Evolutionary conservation across 1,140 invertebrate genomes (phyloP), one percentile per base, ranked within the genome.

Genomic region (Nebria ingens): DNA sequence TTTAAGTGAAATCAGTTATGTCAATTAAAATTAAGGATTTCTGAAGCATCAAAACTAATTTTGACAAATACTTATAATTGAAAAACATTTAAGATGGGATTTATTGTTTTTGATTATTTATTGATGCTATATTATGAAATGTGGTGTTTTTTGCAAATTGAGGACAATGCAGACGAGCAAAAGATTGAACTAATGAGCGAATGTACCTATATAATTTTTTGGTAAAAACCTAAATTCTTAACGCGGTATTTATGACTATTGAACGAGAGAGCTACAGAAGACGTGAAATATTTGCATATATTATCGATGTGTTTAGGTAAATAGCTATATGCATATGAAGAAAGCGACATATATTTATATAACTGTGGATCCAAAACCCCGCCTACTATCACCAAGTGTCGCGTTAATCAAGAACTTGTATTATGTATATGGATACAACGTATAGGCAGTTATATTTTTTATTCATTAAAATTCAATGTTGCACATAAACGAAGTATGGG

Each of bases 381-480:
- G 9, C 15, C 40, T 17, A 45, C 40, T 4, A 11, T 12, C 40
- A 17, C 40, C 9, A 17, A 45, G 17, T 45, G 40, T 45, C 9
- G 15, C 6, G 40, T 45, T 45, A 45, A 45, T 45, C 3, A 11
- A 11, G 6, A 45, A 11, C 6, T 45, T 12, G 6, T 45, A 45
- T 9, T 45, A 29, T 29, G 25, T 29, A 29, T 13, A 11, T 45
- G 6, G 15, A 9, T 12, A 4, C 3, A 9, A 45, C 17, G 40
- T 45, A 3, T 45, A 12, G 40, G 40, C 17, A 17, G 40, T 12
- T 45, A 45, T 17, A 45, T 45, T 45, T 45, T 45, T 45, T 45
- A 45, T 45, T 45, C 40, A 45, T 45, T 45, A 4, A 45, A 12
- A 45, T 45, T 45, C 40, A 45, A 17, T 29, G 25, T 29, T 29